Evolutionary conservation across 2,797 vertebrate genomes (phyloP).

Genomic region (Trachops cirrhosus): DNA sequence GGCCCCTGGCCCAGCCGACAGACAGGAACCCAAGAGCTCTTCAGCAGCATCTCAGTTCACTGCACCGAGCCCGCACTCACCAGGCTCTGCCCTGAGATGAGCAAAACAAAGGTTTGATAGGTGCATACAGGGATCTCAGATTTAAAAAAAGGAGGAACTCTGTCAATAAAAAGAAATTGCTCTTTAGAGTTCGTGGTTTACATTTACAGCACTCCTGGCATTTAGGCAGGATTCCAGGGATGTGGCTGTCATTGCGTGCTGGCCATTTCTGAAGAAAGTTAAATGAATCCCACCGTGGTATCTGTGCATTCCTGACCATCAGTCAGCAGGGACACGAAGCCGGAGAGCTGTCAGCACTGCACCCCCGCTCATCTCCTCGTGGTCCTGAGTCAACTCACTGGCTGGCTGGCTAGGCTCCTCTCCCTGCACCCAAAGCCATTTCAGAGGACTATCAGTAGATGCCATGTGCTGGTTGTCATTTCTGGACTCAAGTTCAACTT

Average conservation of each 20-base stretch:
- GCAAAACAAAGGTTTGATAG: neutral
- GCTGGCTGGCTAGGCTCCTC: neutral
- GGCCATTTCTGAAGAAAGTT: neutral
- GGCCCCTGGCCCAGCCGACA: neutral
- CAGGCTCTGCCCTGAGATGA: neutral
- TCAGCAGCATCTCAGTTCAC: neutral
- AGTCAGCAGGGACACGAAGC: neutral
- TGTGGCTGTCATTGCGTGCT: neutral
- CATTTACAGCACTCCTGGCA: neutral
- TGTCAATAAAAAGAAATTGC: neutral
- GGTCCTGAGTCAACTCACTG: neutral
- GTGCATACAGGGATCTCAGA: neutral
- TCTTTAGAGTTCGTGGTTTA: neutral
- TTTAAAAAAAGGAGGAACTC: neutral
- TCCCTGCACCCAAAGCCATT: neutral
- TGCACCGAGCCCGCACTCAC: neutral
- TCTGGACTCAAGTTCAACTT: slow-evolving; percentile 39
- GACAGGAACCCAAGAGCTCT: neutral
- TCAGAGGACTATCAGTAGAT: slow-evolving; percentile 27
- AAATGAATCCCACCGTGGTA: neutral
- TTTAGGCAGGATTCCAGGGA: neutral
- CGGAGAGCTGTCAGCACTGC: neutral
- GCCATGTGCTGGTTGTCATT: slow-evolving; percentile 28
- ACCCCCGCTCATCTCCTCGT: neutral
- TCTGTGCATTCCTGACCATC: neutral